Evolutionary conservation across 2,113 vertebrate genomes (phyloP).

Genomic region (Campylorhamphus procurvoides): DNA sequence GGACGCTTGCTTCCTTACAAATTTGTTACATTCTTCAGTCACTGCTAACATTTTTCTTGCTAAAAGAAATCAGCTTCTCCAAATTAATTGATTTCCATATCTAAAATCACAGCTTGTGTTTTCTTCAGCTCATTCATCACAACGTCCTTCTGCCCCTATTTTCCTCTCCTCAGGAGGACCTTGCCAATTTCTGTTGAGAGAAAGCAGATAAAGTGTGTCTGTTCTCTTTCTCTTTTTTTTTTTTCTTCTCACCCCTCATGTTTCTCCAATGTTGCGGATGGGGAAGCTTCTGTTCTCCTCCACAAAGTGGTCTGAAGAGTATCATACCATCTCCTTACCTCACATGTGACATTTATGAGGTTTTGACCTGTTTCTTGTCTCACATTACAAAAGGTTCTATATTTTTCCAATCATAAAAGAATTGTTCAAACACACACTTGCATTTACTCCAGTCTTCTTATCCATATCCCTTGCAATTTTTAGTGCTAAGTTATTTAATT

Average conservation of each 20-base stretch:
- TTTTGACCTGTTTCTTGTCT: not conserved
- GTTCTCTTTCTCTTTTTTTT: not conserved
- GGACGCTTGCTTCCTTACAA: not conserved
- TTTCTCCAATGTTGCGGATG: not conserved
- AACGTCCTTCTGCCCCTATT: not conserved
- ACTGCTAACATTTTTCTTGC: not conserved
- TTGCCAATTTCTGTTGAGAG: not conserved
- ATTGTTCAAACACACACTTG: not conserved
- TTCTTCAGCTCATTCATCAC: not conserved
- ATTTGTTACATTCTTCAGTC: not conserved
- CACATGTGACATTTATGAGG: not conserved
- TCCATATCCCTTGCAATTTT: not conserved
- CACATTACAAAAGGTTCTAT: not conserved
- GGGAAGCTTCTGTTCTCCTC: not conserved
- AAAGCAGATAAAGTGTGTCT: not conserved
- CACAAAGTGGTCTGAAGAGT: not conserved
- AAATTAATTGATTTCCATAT: slow-evolving; percentile 33
- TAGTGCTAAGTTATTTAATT: not conserved
- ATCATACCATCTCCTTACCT: not conserved
- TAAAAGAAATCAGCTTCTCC: slow-evolving; percentile 2
- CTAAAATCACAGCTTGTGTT: not conserved
- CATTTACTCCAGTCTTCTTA: not conserved
- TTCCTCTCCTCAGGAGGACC: not conserved
- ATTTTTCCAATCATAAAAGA: not conserved
- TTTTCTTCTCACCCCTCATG: not conserved